Base-by-base conservation (phyloP, 2,113 vertebrate species). In the Tapirus terrestris region DNA sequence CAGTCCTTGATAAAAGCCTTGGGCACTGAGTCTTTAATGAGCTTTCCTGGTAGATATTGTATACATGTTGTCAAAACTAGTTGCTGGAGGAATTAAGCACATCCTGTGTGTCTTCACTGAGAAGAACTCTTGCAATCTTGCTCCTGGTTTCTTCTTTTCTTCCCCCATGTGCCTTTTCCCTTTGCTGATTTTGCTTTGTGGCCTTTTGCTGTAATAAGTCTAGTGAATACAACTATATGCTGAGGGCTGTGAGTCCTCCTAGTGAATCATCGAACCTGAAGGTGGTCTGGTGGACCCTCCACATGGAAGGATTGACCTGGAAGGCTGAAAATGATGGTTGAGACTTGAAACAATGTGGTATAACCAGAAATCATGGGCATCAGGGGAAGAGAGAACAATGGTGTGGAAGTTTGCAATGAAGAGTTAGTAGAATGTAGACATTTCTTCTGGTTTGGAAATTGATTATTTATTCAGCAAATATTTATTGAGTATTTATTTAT, bases 181-280 rank as follows among this genome's bases (percentile, higher is more conserved):
- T 80, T 85, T 94, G 86, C n/a, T 90, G 39, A 79, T 91, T 91
- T 80, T 91, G 45, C 36, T 73, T 96, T 86, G 27, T 82, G 68
- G 60, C 25, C 31, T 84, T 96, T 61, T 48, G 29, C 27, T 84
- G 20, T 91, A 75, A 12, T 91, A 39, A 61, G 33, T 79, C 18
- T 72, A 48, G 39, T 75, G 67, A 60, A 8, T 96, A 87, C 11
- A 79, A 56, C 27, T 63, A 4, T 75, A 48, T 39, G 29, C 12
- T 75, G 36, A 85, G n/a, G 82, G 27, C 33, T 51, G 6, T 68
- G 67, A 82, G 75, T 53, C 33, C 29, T 75, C 31, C 70, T 65
- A 68, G 39, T 81, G 58, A 60, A 10, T 81, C 56, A 94, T 67
- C 20, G 45, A 79, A 86, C 39, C 6, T 68, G 82, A 75, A 72